Percentiles rank a stretch among this genome's conserved stretches.
These are phyloP conservation scores for Argya squamiceps DNA, from an alignment of 2,797 vertebrate species.

Conservation along the genomic window DNA sequence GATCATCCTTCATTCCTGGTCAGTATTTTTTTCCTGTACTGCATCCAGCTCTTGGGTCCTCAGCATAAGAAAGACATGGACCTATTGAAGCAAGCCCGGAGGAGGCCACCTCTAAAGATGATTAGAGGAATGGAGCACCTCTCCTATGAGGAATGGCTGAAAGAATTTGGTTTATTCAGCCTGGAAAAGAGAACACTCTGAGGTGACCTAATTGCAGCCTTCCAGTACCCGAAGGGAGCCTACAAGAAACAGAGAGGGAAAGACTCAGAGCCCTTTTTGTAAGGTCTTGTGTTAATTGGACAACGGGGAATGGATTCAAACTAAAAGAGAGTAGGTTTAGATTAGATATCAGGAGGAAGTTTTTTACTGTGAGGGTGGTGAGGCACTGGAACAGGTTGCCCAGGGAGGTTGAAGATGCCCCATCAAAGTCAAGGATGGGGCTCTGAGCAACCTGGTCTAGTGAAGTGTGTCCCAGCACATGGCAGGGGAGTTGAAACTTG, in stretches of 20 bases:
- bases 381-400: not conserved
- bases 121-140: not conserved
- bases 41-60: not conserved
- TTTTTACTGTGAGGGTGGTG: not conserved
- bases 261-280: not conserved
- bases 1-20: not conserved
- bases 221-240: not conserved
- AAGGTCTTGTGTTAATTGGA: not conserved
- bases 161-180: not conserved
- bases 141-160: not conserved
- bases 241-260: not conserved
- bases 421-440: no score
- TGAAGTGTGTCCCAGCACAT: not conserved
- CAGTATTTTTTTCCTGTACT: not conserved
- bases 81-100: not conserved
- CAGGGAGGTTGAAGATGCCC: not conserved
- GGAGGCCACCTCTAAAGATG: not conserved
- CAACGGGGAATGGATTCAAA: not conserved
- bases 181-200: not conserved
- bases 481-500: not conserved
- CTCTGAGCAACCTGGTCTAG: not conserved
- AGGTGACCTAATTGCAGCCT: not conserved
- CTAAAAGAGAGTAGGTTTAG: not conserved
- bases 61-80: not conserved
- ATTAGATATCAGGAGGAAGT: not conserved